A percentile compares a stretch with the other conserved stretches of the same genome.
phyloP scores from a whole-genome alignment of 2,113 vertebrate species.

The Thalassoma bifasciatum region DNA sequence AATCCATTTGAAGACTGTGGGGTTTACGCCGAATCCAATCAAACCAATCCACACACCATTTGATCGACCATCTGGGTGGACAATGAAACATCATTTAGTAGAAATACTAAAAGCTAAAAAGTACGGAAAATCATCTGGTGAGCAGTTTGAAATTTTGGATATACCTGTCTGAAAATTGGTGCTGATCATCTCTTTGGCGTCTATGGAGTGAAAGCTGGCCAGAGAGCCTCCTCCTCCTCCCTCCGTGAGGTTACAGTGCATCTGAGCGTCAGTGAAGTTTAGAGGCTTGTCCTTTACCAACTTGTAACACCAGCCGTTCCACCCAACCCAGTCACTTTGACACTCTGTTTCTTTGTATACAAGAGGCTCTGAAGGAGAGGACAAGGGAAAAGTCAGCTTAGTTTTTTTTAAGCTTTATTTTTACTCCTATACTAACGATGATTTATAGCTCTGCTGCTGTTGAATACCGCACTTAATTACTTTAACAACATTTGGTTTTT shows the following conservation, averaged over 20 bases:
- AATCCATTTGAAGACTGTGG: constrained; percentile 88
- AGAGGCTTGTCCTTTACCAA: constrained; percentile 62
- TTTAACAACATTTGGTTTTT: no score
- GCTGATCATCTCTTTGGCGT: constrained; percentile 89
- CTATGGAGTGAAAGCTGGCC: constrained; percentile 90
- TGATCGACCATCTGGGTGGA: constrained; percentile 72
- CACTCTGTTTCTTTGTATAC: constrained; percentile 86
- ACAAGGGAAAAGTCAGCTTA: no score
- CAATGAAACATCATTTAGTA: neutral
- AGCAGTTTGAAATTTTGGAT: neutral
- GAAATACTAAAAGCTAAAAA: neutral
- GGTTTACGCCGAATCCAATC: constrained; percentile 63
- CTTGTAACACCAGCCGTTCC: constrained; percentile 90
- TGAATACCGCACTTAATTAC: no score
- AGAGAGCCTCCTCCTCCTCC: constrained; percentile 67
- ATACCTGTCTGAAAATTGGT: constrained; percentile 85
- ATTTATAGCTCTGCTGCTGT: no score
- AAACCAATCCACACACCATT: constrained; percentile 90
- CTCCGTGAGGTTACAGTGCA: constrained; percentile 76
- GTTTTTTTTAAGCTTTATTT: no score
- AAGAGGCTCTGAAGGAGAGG: constrained; percentile 79
- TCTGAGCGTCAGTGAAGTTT: constrained; percentile 74
- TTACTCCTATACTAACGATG: no score
- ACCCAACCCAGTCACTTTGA: constrained; percentile 84
- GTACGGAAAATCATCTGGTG: neutral